Base-by-base conservation (phyloP, 2,797 vertebrate genomes). In the Onychomys torridus region DNA sequence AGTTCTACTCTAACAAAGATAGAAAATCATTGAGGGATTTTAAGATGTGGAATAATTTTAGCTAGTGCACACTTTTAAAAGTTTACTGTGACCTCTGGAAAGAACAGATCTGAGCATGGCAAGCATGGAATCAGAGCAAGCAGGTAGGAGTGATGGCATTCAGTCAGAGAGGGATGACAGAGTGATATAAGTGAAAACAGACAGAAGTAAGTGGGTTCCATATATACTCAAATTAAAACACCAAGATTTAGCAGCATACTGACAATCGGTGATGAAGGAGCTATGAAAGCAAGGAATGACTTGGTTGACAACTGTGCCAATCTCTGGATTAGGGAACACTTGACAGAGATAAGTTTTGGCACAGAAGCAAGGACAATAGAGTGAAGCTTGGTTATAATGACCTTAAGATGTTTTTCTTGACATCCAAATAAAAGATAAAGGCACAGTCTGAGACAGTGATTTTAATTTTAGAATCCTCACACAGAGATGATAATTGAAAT, bases 21-120 rank as follows among this genome's bases (percentile, higher is more conserved):
- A 12, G 46, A 92, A 86, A 57, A 46, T 65, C 77, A 78, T 6
- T 49, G 46, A 94, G 84, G 17, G 17, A 85, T 81, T 93, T 96
- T 91, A 81, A 93, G 43, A 52, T 69, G 27, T 16, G 57, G 1
- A 67, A 11, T 65, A 32, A 52, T 49, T 32, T 85, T 76, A 86
- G 76, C 37, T 91, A 90, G 89, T 95, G 65, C 91, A 17, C 40
- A 79, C 63, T 90, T 88, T 94, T 52, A 77, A 75, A 90, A 85
- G 40, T 83, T 75, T 77, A 37, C 14, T 79, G 52, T 88, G 65
- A 93, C 52, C 49, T 94, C 55, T 89, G 32, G 73, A 63, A 77
- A 92, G 75, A 94, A 95, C 0, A 95, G 27, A 88, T 57, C 61
- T 97, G 65, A 94, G 21, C 57, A 6, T 14, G 46, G 63, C 63